phyloP scores from a whole-genome alignment of 2,113 vertebrate genomes.

The Acrocephalus kingi region DNA sequence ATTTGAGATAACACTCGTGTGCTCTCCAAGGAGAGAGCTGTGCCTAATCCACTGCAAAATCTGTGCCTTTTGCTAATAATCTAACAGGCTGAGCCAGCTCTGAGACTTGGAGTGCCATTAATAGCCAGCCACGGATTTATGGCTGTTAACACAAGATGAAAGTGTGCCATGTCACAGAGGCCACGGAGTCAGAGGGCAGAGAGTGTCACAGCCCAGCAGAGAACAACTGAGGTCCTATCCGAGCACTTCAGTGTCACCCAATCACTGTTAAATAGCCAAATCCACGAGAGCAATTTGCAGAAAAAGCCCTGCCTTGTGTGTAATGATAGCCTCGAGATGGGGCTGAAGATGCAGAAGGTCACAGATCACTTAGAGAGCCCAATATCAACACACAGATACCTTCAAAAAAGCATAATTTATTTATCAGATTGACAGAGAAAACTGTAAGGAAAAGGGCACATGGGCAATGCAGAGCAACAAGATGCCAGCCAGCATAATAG shows the following conservation, averaged over 20 bases:
- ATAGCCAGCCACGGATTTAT: background rate
- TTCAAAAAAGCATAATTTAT: background rate
- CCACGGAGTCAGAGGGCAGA: background rate
- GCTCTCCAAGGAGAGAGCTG: background rate
- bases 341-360: background rate
- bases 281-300: background rate
- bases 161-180: background rate
- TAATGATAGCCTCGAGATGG: background rate
- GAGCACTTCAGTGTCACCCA: background rate
- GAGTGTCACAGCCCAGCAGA: background rate
- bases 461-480: background rate
- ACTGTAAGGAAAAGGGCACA: background rate
- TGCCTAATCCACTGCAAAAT: background rate
- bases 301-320: rapidly evolving
- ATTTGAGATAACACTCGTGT: background rate
- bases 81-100: background rate
- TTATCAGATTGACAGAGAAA: background rate
- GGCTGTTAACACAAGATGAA: background rate
- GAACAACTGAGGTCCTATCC: background rate
- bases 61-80: background rate
- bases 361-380: background rate
- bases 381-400: background rate
- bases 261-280: background rate
- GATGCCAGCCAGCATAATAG: background rate
- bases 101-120: background rate